Evolutionary conservation across 2,888 invertebrate species (phyloP).

Genomic region (Tineola bisselliella): DNA sequence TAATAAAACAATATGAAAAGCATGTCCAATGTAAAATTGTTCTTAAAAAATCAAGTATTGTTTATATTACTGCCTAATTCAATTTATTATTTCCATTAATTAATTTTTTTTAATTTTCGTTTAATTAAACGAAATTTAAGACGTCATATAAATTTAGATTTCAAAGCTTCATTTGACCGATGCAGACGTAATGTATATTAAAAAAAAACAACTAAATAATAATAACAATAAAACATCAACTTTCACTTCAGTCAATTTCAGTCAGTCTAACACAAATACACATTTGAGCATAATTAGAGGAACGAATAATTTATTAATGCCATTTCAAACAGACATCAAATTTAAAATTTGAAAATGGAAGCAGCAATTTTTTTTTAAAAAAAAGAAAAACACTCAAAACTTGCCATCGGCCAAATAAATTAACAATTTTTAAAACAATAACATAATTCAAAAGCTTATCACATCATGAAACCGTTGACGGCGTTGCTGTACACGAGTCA

Average conservation of each 20-base stretch:
- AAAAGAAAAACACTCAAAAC: neutral
- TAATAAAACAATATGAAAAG: neutral
- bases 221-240: neutral
- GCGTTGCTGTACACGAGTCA: neutral
- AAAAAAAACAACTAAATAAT: neutral
- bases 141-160: neutral
- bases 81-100: no score
- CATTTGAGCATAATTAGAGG: conserved; percentile 1
- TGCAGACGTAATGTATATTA: neutral
- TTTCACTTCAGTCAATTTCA: neutral
- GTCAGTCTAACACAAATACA: conserved; percentile 2
- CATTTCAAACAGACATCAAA: neutral
- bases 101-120: no score
- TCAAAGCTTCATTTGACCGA: neutral
- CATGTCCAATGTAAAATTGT: no score
- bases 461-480: neutral
- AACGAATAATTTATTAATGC: neutral
- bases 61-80: no score
- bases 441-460: neutral
- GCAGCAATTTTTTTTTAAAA: neutral
- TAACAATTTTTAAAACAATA: neutral
- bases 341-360: neutral
- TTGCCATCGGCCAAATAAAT: neutral
- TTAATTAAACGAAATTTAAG: neutral
- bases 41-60: no score